phyloP scores from a whole-genome alignment of 2,113 vertebrate species.

The Cervus canadensis region DNA sequence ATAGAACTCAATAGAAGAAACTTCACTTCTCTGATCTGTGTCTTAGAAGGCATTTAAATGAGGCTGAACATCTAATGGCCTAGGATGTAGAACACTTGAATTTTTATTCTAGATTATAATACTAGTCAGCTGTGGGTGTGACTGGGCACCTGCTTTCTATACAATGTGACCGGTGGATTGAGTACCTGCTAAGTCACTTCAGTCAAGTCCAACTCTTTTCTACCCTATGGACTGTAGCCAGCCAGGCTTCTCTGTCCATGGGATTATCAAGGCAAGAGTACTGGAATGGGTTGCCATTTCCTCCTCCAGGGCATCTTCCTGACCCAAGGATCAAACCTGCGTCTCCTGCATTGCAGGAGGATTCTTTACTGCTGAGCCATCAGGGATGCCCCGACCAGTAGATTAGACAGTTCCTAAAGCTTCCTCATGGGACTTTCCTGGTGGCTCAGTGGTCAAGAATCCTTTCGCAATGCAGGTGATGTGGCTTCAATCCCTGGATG shows the following conservation, averaged over 20 bases:
- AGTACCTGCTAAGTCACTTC: neutral
- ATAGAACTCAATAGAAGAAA: neutral
- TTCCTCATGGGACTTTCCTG: neutral
- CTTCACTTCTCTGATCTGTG: neutral
- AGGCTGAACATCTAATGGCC: neutral
- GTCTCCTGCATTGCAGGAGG: neutral
- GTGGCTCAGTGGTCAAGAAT: neutral
- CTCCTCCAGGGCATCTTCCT: neutral
- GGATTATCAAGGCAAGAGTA: neutral
- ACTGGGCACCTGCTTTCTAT: neutral
- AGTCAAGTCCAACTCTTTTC: neutral
- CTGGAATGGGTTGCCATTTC: neutral
- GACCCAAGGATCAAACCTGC: neutral
- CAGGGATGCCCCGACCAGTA: neutral
- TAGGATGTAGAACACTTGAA: neutral
- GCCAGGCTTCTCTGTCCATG: neutral
- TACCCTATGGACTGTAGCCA: neutral
- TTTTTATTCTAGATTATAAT: constrained; percentile 1
- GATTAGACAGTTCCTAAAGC: neutral
- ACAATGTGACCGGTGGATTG: neutral
- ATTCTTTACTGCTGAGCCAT: neutral
- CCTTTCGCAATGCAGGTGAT: neutral
- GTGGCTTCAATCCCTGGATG: neutral
- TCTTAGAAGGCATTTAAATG: constrained; percentile 12
- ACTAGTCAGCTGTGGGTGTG: neutral